Evolutionary conservation across 35 echinoderm and acorn worm species (phyloP).

Genomic region (Chiridota heheva): DNA sequence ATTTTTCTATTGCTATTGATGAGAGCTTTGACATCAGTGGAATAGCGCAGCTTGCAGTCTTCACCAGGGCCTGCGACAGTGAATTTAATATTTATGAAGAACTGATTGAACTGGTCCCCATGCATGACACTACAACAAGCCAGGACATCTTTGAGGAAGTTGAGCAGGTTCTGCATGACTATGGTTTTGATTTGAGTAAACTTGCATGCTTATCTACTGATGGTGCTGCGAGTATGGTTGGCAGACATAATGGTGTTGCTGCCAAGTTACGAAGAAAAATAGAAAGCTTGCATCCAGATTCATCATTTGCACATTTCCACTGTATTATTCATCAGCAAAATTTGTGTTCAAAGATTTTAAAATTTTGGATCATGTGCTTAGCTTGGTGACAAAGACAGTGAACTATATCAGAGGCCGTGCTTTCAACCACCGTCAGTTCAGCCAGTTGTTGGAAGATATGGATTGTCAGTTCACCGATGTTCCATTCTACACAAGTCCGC

Average conservation of each 20-base stretch:
- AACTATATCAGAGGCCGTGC: conserved; percentile 14
- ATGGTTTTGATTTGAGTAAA: not conserved
- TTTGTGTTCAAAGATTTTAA: not conserved
- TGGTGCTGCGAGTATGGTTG: not conserved
- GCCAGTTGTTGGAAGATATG: not conserved
- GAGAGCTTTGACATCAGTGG: not conserved
- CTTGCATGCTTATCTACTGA: not conserved
- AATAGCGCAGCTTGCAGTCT: conserved; percentile 1
- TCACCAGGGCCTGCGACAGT: not conserved
- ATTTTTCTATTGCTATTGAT: not conserved
- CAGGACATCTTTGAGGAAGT: not conserved
- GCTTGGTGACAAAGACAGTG: not conserved
- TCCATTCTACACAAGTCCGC: not conserved
- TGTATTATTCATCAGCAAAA: conserved; percentile 27
- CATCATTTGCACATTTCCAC: not conserved
- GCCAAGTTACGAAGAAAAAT: not conserved
- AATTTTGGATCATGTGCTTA: not conserved
- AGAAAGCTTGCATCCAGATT: not conserved
- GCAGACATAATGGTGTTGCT: not conserved
- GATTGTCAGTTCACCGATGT: not conserved
- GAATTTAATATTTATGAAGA: not conserved
- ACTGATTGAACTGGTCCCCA: not conserved
- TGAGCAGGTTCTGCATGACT: not conserved
- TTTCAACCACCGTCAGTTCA: conserved; percentile 12
- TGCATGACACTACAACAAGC: not conserved